Conservation (phyloP, 2,113 vertebrate species). For the Brienomyrus longianalis region DNA sequence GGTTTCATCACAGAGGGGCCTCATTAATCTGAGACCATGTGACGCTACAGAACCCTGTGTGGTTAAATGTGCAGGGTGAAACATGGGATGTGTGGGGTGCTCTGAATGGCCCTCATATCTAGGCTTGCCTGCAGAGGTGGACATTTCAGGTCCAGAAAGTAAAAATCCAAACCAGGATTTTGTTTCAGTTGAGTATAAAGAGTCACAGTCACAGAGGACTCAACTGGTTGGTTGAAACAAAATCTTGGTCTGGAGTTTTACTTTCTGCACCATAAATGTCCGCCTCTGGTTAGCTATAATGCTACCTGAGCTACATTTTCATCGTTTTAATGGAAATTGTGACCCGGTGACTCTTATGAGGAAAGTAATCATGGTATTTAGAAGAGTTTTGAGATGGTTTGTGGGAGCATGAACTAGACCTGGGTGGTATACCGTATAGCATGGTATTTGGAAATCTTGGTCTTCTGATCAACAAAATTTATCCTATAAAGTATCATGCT, state of each 20-base stretch:
- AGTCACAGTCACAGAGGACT: no score
- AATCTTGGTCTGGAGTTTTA: no score
- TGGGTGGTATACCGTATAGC: background rate
- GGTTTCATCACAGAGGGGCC: slow-evolving; percentile 88
- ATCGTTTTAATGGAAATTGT: background rate
- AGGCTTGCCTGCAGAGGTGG: background rate
- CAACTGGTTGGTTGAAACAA: no score
- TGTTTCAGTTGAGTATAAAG: no score
- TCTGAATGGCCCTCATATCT: background rate
- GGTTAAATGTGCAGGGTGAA: background rate
- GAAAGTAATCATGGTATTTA: background rate
- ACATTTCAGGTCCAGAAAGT: no score
- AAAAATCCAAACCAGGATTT: no score
- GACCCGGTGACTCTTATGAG: background rate
- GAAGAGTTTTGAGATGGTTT: background rate
- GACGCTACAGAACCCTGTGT: slow-evolving; percentile 71
- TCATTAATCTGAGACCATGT: slow-evolving; percentile 92
- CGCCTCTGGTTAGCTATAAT: background rate
- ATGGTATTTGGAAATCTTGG: background rate
- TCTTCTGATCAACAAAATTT: background rate
- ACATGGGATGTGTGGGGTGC: background rate
- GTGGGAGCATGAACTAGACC: background rate
- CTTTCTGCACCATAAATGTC: no score
- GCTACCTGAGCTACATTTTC: background rate
- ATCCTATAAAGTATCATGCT: background rate